A percentile compares a stretch with the other conserved stretches of the same genome.
Conservation (phyloP, 2,797 vertebrate species). For the Pagetopsis macropterus region DNA sequence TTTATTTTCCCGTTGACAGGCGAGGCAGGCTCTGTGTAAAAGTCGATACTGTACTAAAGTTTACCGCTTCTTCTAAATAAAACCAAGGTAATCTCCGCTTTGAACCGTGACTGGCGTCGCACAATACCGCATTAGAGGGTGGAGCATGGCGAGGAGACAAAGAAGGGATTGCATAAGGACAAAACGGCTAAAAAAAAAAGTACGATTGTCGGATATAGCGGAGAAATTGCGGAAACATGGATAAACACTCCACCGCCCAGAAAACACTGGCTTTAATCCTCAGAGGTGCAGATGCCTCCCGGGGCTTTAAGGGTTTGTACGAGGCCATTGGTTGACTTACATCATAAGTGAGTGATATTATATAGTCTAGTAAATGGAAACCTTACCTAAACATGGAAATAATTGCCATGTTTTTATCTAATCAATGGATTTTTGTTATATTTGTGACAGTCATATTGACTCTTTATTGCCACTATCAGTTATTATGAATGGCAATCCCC, state of each 20-base stretch:
- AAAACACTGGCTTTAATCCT: conserved; percentile 4
- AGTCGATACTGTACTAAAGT: conserved; percentile 50
- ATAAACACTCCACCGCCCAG: conserved; percentile 59
- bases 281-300: conserved; percentile 9
- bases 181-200: conserved; percentile 20
- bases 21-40: conserved; percentile 44
- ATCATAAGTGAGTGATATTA: background rate
- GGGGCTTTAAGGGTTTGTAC: background rate
- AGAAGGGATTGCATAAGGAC: background rate
- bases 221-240: conserved; percentile 53
- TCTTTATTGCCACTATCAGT: background rate
- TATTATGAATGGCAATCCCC: conserved; percentile 18
- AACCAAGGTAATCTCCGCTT: conserved; percentile 67
- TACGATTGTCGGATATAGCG: conserved; percentile 45
- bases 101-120: conserved; percentile 68
- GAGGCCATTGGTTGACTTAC: background rate
- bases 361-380: background rate
- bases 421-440: background rate
- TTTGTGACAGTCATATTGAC: conserved; percentile 6
- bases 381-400: no score
- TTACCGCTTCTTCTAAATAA: conserved; percentile 61
- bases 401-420: background rate
- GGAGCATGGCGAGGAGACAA: conserved; percentile 35
- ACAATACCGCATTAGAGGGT: conserved; percentile 43
- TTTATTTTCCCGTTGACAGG: conserved; percentile 74